Base-by-base conservation (phyloP, 1,140 invertebrate species). In the Sinonovacula constricta region DNA sequence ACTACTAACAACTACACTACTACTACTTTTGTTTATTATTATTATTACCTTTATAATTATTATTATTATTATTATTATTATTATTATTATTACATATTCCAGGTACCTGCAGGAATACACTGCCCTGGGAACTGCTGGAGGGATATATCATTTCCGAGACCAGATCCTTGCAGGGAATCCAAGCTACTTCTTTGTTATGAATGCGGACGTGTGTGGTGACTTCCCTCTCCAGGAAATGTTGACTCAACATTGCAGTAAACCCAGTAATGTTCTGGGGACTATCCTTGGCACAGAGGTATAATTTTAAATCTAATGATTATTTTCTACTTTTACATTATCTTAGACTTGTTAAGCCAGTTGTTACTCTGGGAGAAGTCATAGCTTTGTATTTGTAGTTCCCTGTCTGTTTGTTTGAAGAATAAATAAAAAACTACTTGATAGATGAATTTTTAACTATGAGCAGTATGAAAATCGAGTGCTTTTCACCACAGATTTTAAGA, bases 121-220 rank as follows among this genome's bases (percentile, higher is more conserved):
- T 39, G 94, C 96, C 0, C 90, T 99, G 0, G 98, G 98, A 18
- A 99, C 98, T 7, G 98, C 97, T 1, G 99, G 98, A 54, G 97
- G 98, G 26, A 94, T 99, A 84, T 99, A 98, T 91, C 98, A 99
- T 91, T 99, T 99, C 90, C 93, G 98, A 39, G 98, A 99, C 92
- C 97, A 98, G 91, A 98, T 99, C 83, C 92, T 96, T 53, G 94
- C 94, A 30, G 97, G 97, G 33, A 95, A 95, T 89, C 97, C 97
- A 0, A 93, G 95, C 57, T 95, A 94, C 10, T 98, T 99, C 91
- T 98, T 99, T 89, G 93, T 99, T 0, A 94, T 99, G 82, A 99
- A 99, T 91, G 97, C 98, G 2, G 98, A 99, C 93, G 97, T 99
- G 2, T 99, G 98, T 90, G 96, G 97, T 10, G 97, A 99, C 90